Percentiles rank a stretch among this genome's conserved stretches.
Conservation (phyloP, 2,888 invertebrate species). For the Eulithis testata region DNA sequence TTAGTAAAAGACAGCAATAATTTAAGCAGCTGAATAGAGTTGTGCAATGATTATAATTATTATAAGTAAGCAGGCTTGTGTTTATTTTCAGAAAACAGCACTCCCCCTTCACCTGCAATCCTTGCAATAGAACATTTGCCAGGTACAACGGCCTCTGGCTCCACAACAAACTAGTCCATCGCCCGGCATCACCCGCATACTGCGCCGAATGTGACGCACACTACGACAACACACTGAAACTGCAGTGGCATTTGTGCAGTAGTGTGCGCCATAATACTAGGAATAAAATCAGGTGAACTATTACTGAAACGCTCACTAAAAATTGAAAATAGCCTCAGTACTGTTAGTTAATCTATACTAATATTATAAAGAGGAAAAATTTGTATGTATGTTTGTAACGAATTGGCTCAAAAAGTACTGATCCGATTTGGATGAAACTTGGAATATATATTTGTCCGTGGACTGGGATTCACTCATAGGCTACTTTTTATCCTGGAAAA, state of each 20-base stretch:
- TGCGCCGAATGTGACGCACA: slow-evolving; percentile 59
- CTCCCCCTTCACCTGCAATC: slow-evolving; percentile 49
- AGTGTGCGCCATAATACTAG: slow-evolving; percentile 38
- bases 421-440: too few species aligned
- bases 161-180: slow-evolving; percentile 53
- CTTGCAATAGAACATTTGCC: slow-evolving; percentile 51
- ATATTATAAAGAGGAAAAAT: too few species aligned
- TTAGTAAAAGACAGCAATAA: too few species aligned
- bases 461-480: too few species aligned
- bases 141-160: slow-evolving; percentile 62
- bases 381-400: too few species aligned
- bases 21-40: too few species aligned
- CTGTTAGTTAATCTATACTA: neutral
- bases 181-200: slow-evolving; percentile 41
- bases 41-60: too few species aligned
- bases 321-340: neutral
- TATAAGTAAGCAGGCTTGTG: too few species aligned
- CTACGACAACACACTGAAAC: slow-evolving; percentile 50
- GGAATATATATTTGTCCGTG: too few species aligned
- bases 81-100: slow-evolving; percentile 52
- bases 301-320: too few species aligned
- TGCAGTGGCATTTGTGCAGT: slow-evolving; percentile 55
- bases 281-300: slow-evolving; percentile 30
- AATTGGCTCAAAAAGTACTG: too few species aligned
- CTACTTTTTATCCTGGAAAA: too few species aligned